phyloP scores from a whole-genome alignment of 2,797 vertebrate genomes.

The Ctenopoma multispine region DNA sequence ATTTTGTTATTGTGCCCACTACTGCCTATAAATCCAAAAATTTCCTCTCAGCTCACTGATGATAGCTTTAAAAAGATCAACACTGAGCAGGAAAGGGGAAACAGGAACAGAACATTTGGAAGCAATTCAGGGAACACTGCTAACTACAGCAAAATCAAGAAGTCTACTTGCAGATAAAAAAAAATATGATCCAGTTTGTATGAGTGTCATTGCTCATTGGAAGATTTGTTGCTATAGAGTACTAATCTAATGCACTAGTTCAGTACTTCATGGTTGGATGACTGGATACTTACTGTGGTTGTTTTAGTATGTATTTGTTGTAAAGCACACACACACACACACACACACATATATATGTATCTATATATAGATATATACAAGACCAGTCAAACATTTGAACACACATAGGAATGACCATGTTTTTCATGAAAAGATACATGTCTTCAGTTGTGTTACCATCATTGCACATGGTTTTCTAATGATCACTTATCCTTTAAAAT shows the following conservation, averaged over 20 bases:
- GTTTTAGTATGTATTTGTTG: slow-evolving; percentile 27
- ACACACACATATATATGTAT: too few species aligned
- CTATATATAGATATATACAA: too few species aligned
- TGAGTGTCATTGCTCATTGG: slow-evolving; percentile 65
- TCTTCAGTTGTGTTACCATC: too few species aligned
- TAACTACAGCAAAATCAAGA: slow-evolving; percentile 38
- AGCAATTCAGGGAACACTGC: slow-evolving; percentile 10
- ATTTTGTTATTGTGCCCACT: slow-evolving; percentile 44
- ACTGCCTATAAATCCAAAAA: slow-evolving; percentile 4
- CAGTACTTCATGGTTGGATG: background rate
- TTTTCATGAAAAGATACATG: too few species aligned
- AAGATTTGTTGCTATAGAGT: slow-evolving; percentile 52
- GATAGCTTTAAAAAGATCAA: slow-evolving; percentile 38
- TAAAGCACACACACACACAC: too few species aligned
- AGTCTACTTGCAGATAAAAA: slow-evolving; percentile 18
- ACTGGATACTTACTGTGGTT: slow-evolving; percentile 15
- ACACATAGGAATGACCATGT: too few species aligned
- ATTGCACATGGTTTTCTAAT: too few species aligned
- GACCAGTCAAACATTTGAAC: too few species aligned
- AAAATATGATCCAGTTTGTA: slow-evolving; percentile 58
- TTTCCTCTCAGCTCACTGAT: slow-evolving; percentile 5
- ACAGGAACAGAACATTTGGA: slow-evolving; percentile 24
- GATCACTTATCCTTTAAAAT: too few species aligned
- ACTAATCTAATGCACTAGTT: slow-evolving; percentile 11
- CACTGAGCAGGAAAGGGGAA: slow-evolving; percentile 16